These are phyloP conservation scores for Baronia brevicornis DNA, from an alignment of 2,888 invertebrate genomes.

Conservation along the genomic window DNA sequence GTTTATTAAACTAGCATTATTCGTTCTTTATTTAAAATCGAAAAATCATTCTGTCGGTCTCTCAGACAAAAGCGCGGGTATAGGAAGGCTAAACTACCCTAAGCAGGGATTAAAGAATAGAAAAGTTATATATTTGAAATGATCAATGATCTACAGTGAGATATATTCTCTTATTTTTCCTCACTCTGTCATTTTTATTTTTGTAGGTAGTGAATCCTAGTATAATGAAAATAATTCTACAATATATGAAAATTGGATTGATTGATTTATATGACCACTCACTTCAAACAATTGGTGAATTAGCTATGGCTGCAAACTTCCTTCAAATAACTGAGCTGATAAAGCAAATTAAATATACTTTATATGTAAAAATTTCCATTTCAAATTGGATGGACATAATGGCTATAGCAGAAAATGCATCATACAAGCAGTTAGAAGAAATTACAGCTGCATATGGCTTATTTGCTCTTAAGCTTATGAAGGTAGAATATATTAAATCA, in stretches of 20 bases:
- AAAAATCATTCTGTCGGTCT: too few species aligned
- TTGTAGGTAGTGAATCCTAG: slow-evolving; percentile 51
- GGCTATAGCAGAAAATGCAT: slow-evolving; percentile 46
- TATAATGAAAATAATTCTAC: slow-evolving; percentile 48
- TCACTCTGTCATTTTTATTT: slow-evolving; percentile 18
- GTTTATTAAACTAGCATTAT: too few species aligned
- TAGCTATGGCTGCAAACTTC: slow-evolving; percentile 52
- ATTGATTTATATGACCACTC: slow-evolving; percentile 48
- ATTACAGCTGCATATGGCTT: slow-evolving; percentile 42
- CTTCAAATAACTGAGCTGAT: slow-evolving; percentile 56
- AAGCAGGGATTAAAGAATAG: slow-evolving; percentile 4
- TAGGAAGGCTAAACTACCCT: too few species aligned
- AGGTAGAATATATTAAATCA: slow-evolving; percentile 38
- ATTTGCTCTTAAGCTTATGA: slow-evolving; percentile 47
- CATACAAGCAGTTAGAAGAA: slow-evolving; percentile 39
- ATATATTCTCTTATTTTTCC: slow-evolving; percentile 1
- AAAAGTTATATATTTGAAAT: too few species aligned
- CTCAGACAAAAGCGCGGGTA: too few species aligned
- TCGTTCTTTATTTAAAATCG: too few species aligned
- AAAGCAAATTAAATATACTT: slow-evolving; percentile 50
- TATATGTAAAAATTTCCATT: slow-evolving; percentile 38
- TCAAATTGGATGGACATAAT: slow-evolving; percentile 50
- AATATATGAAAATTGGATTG: slow-evolving; percentile 50
- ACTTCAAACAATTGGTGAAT: slow-evolving; percentile 34
- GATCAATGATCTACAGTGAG: too few species aligned